Conservation (phyloP, 2,888 invertebrate species). For the Tridacna gigas region DNA sequence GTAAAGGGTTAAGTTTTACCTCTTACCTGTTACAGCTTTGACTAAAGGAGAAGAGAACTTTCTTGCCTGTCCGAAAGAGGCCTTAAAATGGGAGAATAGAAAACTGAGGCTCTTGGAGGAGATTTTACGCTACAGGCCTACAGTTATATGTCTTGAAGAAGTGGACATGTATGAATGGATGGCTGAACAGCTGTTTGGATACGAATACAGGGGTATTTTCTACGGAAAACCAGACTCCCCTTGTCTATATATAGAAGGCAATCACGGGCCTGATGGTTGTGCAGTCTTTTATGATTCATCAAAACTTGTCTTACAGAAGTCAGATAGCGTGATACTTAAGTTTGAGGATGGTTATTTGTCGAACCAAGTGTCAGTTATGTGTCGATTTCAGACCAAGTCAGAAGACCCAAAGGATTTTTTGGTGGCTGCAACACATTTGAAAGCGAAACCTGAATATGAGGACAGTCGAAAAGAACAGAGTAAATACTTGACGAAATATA, state of each 20-base stretch:
- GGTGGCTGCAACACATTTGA: slow-evolving; percentile 90
- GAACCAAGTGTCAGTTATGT: slow-evolving; percentile 87
- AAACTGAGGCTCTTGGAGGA: slow-evolving; percentile 90
- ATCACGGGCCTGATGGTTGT: slow-evolving; percentile 92
- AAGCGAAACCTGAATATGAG: slow-evolving; percentile 88
- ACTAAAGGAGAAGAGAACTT: slow-evolving; percentile 90
- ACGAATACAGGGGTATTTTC: slow-evolving; percentile 90
- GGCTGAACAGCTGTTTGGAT: slow-evolving; percentile 87
- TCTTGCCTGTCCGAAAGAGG: slow-evolving; percentile 89
- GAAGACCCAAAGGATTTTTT: slow-evolving; percentile 86
- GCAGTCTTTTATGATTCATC: slow-evolving; percentile 90
- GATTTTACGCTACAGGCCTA: slow-evolving; percentile 89
- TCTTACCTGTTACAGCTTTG: slow-evolving; percentile 87
- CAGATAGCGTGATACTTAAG: slow-evolving; percentile 71
- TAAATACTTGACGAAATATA: slow-evolving; percentile 67
- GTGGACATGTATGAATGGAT: slow-evolving; percentile 90
- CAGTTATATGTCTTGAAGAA: slow-evolving; percentile 91
- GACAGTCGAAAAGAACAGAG: slow-evolving; percentile 77
- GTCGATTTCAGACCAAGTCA: slow-evolving; percentile 77
- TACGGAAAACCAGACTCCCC: slow-evolving; percentile 92
- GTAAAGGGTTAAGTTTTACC: too few species aligned
- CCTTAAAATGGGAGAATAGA: slow-evolving; percentile 89
- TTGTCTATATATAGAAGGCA: slow-evolving; percentile 89
- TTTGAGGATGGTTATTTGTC: slow-evolving; percentile 55
- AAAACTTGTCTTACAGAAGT: slow-evolving; percentile 87